Conservation (phyloP, 2,113 vertebrate genomes). For the Nansenia antarctica region DNA sequence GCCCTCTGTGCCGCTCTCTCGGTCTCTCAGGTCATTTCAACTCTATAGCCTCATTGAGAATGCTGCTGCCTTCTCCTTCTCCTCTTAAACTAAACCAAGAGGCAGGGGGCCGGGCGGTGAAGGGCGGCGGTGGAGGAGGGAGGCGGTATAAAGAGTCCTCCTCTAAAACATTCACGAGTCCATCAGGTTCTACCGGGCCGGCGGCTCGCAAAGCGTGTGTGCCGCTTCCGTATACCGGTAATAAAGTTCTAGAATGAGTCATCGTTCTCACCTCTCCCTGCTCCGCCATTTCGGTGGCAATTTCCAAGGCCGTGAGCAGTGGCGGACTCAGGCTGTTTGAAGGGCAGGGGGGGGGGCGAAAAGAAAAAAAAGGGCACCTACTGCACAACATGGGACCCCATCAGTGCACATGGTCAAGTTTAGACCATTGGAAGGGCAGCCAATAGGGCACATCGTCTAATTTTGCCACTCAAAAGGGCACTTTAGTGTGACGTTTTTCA, state of each 20-base stretch:
- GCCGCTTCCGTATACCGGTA: conserved; percentile 4
- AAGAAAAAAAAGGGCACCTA: too few species aligned
- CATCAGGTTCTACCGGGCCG: conserved; percentile 9
- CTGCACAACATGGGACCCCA: too few species aligned
- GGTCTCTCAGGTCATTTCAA: neutral
- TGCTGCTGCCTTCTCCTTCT: too few species aligned
- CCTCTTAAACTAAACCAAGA: conserved; percentile 5
- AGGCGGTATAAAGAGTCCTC: conserved; percentile 17
- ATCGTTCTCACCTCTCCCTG: neutral
- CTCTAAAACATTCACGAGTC: conserved; percentile 28
- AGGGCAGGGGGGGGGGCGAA: too few species aligned
- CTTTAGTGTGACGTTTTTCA: too few species aligned
- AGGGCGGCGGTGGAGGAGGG: neutral
- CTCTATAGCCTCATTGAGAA: conserved; percentile 9
- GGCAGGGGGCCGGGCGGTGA: neutral
- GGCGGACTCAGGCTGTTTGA: too few species aligned
- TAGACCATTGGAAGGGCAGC: too few species aligned
- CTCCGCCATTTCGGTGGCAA: neutral
- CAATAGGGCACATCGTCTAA: too few species aligned
- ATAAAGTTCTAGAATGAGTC: conserved; percentile 26
- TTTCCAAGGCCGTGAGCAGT: neutral
- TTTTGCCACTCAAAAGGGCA: too few species aligned
- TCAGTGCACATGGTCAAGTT: too few species aligned
- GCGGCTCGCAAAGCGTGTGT: conserved; percentile 26
- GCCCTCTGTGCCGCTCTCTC: neutral